These are phyloP conservation scores for Megalops atlanticus DNA, from an alignment of 2,113 vertebrate genomes.

Conservation along the genomic window DNA sequence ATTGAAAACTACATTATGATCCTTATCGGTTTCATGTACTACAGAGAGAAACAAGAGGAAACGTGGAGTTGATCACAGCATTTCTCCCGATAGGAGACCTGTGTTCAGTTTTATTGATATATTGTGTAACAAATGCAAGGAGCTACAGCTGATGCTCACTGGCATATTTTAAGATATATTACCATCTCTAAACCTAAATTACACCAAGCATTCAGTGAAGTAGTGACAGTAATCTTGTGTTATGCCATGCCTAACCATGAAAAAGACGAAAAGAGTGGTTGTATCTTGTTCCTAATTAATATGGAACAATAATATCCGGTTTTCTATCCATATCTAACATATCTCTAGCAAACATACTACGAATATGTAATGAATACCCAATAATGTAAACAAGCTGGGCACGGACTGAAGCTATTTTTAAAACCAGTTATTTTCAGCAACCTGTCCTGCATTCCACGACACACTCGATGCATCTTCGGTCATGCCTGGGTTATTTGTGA, in stretches of 20 bases:
- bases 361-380: neutral
- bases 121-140: neutral
- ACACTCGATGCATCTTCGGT: slow-evolving; percentile 24
- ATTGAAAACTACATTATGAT: neutral
- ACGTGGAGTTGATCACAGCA: neutral
- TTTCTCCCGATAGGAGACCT: neutral
- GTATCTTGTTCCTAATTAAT: neutral
- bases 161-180: neutral
- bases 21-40: neutral
- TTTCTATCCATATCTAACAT: neutral
- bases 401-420: slow-evolving; percentile 37
- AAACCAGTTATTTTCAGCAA: slow-evolving; percentile 32
- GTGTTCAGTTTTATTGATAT: neutral
- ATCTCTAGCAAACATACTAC: neutral
- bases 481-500: neutral
- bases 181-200: neutral
- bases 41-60: neutral
- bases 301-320: neutral
- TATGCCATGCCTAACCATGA: neutral
- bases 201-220: neutral
- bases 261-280: neutral
- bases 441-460: slow-evolving; percentile 20
- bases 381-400: slow-evolving; percentile 15
- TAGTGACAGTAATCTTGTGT: neutral
- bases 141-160: neutral